Evolutionary conservation across 2,888 invertebrate genomes (phyloP), one percentile per base, ranked within the genome.

Genomic region (Lapara coniferarum): DNA sequence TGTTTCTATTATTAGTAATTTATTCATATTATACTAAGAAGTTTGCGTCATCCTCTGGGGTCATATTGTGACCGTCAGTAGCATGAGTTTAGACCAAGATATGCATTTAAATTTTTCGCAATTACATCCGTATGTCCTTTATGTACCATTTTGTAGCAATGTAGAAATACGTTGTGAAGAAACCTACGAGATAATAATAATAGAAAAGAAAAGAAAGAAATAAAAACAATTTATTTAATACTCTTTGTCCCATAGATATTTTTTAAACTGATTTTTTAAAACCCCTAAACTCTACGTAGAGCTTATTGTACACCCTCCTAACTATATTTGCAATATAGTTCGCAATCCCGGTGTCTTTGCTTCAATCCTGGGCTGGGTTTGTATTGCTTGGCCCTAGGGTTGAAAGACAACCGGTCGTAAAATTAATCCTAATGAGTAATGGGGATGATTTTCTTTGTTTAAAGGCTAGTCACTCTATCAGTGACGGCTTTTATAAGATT

Each of bases 1-100:
- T 49, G 46, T 8, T 63, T 13, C 2, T 25, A 59, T 59, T 59
- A 46, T 63, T 4, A 2, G 19, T 63, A 63, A 63, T 63, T 63
- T 63, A 63, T 63, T 63, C 63, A 63, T 63, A 0, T 57, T 57
- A 57, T 57, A 16, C 46, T 63, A 12, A 12, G 49, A 12, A 46
- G 49, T 63, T 63, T 63, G 63, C 49, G 63, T 63, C 63, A 63
- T 14, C 57, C 30, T 63, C 13, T 49, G 49, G 13, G 49, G 13
- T 63, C 49, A 19, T 37, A 37, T 37, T 37, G 37, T 37, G 37
- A 37, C 37, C 5, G 37, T 13, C 51, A 51, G 49, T 49, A 46
- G 46, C 13, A 46, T 16, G 19, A 63, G 63, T 63, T 63, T 19
- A 19, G 25, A 13, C 19, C 13, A 12, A 10, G 19, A 63, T 46